phyloP scores from a whole-genome alignment of 2,113 vertebrate species.

The Helogale parvula region DNA sequence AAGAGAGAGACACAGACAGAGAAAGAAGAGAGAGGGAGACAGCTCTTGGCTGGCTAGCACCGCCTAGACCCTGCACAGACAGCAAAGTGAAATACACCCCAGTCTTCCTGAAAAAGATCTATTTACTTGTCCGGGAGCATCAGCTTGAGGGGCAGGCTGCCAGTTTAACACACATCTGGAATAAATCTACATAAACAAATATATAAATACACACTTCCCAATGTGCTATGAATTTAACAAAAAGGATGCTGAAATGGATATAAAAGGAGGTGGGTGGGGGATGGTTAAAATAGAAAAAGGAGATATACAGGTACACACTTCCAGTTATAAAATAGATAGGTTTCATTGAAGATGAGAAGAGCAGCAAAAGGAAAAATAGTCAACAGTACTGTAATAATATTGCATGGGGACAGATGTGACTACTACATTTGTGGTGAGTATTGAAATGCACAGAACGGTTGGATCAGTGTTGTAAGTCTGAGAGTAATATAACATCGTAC shows the following conservation, averaged over 20 bases:
- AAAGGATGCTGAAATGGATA: background rate
- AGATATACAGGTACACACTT: background rate
- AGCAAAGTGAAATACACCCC: background rate
- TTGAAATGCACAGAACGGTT: background rate
- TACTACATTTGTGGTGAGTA: background rate
- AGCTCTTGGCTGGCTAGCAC: background rate
- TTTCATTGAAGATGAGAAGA: background rate
- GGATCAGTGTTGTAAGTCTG: background rate
- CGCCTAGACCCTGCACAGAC: background rate
- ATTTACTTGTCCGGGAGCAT: background rate
- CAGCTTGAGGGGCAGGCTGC: background rate
- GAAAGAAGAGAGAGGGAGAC: background rate
- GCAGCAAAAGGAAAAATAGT: background rate
- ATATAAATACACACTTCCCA: background rate
- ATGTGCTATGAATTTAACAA: background rate
- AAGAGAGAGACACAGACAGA: background rate
- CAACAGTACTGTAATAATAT: background rate
- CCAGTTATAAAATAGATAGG: background rate
- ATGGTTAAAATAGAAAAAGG: background rate
- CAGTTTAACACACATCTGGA: background rate
- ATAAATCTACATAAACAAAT: background rate
- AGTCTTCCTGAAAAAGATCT: background rate
- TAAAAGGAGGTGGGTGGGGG: background rate
- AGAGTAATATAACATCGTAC: background rate
- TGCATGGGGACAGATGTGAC: background rate